Evolutionary conservation across 1,140 invertebrate genomes (phyloP).

Genomic region (Tetramorium alpestre): DNA sequence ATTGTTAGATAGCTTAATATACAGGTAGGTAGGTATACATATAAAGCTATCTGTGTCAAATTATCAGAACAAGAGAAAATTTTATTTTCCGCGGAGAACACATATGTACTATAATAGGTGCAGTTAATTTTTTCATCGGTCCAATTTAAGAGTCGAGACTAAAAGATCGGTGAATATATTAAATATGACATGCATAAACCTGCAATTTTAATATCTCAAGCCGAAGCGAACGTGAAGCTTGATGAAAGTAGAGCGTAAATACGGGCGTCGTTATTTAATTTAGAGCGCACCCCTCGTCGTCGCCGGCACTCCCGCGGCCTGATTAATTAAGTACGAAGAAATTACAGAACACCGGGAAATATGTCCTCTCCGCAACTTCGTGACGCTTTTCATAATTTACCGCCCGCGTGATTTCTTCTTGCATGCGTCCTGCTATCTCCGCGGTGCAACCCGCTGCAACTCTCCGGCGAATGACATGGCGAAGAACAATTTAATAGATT

Average conservation of each 20-base stretch:
- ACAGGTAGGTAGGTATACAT: no score
- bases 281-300: constrained; percentile 24
- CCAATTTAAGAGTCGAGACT: neutral
- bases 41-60: no score
- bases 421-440: neutral
- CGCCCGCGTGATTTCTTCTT: constrained; percentile 31
- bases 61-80: neutral
- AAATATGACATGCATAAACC: constrained; percentile 42
- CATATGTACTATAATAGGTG: neutral
- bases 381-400: constrained; percentile 43
- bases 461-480: neutral
- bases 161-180: constrained; percentile 17
- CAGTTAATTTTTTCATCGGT: constrained; percentile 51
- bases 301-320: constrained; percentile 12
- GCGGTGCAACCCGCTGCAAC: neutral
- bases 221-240: constrained; percentile 32
- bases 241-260: constrained; percentile 60
- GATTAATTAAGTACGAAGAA: constrained; percentile 60
- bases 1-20: no score
- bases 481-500: constrained; percentile 7
- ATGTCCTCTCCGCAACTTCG: constrained; percentile 53
- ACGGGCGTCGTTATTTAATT: constrained; percentile 52
- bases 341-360: constrained; percentile 58
- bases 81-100: neutral
- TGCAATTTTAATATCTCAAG: constrained; percentile 57